phyloP scores from a whole-genome alignment of 2,888 invertebrate species.

The Lycocerus yunnanus region DNA sequence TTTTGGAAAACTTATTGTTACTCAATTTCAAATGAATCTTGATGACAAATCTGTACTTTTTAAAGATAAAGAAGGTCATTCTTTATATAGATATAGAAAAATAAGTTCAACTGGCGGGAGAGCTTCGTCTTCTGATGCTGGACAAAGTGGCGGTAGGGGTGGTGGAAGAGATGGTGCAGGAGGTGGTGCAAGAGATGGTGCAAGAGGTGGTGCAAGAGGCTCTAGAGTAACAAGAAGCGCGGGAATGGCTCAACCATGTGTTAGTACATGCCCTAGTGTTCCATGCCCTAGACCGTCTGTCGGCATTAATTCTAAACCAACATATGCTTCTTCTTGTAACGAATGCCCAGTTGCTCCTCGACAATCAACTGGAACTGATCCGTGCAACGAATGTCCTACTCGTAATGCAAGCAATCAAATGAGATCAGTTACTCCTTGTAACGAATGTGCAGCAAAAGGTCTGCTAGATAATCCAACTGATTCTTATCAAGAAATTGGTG shows the following conservation, averaged over 20 bases:
- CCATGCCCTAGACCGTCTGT: conserved; percentile 55
- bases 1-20: conserved; percentile 68
- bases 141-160: not conserved
- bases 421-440: conserved; percentile 46
- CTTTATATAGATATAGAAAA: conserved; percentile 53
- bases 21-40: conserved; percentile 65
- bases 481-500: conserved; percentile 69
- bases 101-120: conserved; percentile 25
- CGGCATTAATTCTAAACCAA: not conserved
- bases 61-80: conserved; percentile 55
- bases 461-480: conserved; percentile 38
- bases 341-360: not conserved
- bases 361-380: not conserved
- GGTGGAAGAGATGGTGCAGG: conserved; percentile 6
- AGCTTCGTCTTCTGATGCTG: not conserved
- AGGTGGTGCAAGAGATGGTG: not conserved
- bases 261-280: conserved; percentile 14
- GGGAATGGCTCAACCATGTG: conserved; percentile 4
- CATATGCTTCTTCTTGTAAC: not conserved
- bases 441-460: conserved; percentile 53
- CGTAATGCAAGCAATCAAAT: not conserved
- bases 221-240: not conserved
- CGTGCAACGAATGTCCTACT: not conserved
- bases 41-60: conserved; percentile 55
- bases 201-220: not conserved